These are phyloP conservation scores for Spinus pinus DNA, from an alignment of 2,797 vertebrate genomes.

Conservation along the genomic window DNA sequence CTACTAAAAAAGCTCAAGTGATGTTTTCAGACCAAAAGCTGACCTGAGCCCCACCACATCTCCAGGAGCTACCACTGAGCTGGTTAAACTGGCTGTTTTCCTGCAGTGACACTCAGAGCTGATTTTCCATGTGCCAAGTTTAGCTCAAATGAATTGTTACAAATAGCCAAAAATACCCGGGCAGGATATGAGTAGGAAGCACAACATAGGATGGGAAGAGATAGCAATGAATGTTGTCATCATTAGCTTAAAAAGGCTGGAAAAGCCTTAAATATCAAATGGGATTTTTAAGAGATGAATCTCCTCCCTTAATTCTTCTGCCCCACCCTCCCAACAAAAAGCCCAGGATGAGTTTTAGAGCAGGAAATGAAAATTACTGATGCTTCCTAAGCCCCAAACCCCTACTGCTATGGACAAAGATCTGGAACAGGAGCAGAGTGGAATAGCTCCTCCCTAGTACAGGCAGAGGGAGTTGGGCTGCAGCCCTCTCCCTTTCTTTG, in stretches of 20 bases:
- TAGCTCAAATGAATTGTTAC: conserved; percentile 27
- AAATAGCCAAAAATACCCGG: conserved; percentile 24
- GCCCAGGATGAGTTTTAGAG: neutral
- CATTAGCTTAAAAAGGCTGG: neutral
- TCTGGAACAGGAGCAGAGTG: neutral
- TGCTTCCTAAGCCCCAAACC: neutral
- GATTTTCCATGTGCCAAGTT: neutral
- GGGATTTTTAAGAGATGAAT: neutral
- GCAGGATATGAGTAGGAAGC: conserved; percentile 40
- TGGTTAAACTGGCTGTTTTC: neutral
- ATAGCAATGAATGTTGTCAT: neutral
- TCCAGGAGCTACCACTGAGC: neutral
- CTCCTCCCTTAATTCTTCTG: neutral
- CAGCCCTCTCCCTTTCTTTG: neutral
- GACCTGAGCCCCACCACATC: neutral
- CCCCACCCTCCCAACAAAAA: neutral
- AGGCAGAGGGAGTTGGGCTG: neutral
- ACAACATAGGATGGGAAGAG: conserved; percentile 3
- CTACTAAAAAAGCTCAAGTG: neutral
- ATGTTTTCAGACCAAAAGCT: neutral
- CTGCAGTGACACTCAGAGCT: neutral
- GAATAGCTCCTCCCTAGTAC: neutral
- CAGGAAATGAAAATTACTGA: neutral
- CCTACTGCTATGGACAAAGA: neutral
- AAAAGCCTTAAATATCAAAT: neutral